These are phyloP conservation scores for Polypedilum pembai DNA, from an alignment of 1,140 invertebrate genomes.

Conservation along the genomic window DNA sequence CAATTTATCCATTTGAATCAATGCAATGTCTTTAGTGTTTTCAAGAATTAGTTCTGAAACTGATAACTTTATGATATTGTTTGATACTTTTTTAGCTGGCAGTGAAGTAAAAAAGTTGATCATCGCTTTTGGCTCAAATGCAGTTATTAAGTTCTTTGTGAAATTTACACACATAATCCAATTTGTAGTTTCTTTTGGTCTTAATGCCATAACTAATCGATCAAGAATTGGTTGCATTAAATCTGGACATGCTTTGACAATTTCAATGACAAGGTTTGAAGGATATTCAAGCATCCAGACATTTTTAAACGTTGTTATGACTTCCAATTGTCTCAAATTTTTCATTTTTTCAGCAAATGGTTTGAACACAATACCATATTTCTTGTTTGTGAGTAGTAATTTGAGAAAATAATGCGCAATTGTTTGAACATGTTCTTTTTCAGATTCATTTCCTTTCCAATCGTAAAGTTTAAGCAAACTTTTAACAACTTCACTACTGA, in stretches of 20 bases:
- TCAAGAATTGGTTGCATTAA: constrained; percentile 56
- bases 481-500: constrained; percentile 57
- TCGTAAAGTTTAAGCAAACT: constrained; percentile 61
- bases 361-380: constrained; percentile 51
- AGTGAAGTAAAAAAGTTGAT: constrained; percentile 38
- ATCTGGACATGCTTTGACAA: constrained; percentile 62
- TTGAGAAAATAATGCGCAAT: constrained; percentile 58
- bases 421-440: constrained; percentile 49
- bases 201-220: constrained; percentile 34
- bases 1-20: constrained; percentile 31
- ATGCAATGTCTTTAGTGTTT: constrained; percentile 33
- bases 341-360: constrained; percentile 37
- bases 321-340: constrained; percentile 38
- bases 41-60: constrained; percentile 38
- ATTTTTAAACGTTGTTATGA: constrained; percentile 34
- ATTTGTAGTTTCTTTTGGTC: constrained; percentile 24
- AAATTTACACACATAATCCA: constrained; percentile 33
- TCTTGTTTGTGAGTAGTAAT: constrained; percentile 59
- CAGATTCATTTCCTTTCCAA: constrained; percentile 57
- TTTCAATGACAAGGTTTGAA: constrained; percentile 55
- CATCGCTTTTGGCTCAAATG: constrained; percentile 39
- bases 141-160: constrained; percentile 35
- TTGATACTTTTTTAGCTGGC: constrained; percentile 38
- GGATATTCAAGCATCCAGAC: constrained; percentile 48
- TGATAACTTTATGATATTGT: constrained; percentile 40